Conservation (phyloP, 2,888 invertebrate genomes). For the Atrina japonica region DNA sequence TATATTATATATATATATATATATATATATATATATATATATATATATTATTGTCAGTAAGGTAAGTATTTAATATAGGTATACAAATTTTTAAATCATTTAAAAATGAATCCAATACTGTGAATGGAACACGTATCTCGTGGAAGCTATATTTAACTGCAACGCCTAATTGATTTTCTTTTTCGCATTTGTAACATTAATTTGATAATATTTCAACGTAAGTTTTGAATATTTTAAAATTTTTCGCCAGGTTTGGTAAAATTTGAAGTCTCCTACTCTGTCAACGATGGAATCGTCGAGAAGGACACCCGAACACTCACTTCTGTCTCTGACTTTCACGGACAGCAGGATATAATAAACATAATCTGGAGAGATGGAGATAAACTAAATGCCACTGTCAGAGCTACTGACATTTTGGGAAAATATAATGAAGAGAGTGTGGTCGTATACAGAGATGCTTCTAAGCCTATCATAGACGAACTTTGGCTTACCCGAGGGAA, state of each 20-base stretch:
- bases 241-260: conserved; percentile 46
- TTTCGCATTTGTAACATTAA: no score
- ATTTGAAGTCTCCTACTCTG: conserved; percentile 34
- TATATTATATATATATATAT: no score
- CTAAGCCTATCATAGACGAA: conserved; percentile 50
- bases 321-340: conserved; percentile 23
- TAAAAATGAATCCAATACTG: no score
- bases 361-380: conserved; percentile 47
- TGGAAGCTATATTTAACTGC: no score
- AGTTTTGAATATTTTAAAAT: no score
- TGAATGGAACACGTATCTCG: no score
- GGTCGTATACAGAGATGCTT: conserved; percentile 45
- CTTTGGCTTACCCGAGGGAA: conserved; percentile 56
- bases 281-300: conserved; percentile 8
- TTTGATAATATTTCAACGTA: no score
- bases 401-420: conserved; percentile 47
- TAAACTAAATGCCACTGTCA: conserved; percentile 39
- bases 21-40: no score
- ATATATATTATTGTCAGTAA: no score
- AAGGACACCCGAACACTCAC: conserved; percentile 16
- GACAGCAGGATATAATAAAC: conserved; percentile 21
- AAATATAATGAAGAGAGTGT: conserved; percentile 46
- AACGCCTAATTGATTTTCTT: no score
- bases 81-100: no score
- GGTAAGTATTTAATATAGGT: no score